Evolutionary conservation across 64 coral and sea anemone genomes (phyloP), one percentile per base, ranked within the genome.

Genomic region (Hydrozoanthus tunicans): DNA sequence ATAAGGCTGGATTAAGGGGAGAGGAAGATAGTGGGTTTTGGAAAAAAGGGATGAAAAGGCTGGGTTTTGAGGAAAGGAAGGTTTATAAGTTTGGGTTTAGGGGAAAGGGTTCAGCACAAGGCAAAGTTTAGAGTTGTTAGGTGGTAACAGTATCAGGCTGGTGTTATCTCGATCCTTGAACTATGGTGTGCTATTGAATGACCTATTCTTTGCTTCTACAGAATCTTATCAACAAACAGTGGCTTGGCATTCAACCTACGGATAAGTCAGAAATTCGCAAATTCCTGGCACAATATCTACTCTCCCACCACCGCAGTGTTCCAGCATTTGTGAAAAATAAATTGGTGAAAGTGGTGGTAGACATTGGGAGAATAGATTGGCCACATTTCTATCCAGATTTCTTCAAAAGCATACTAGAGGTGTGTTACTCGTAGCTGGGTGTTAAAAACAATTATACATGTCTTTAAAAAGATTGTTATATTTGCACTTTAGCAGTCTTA

Each of bases 211-310:
- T 3, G 9, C 0, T 43, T 64, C 73, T 89, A 13, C 64, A 98
- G 96, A 98, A 98, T 76, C 81, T 98, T 15, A 98, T 98, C 51
- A 94, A 94, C 93, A 98, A 98, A 56, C 96, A 98, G 53, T 98
- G 96, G 96, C 92, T 98, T 73, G 96, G 96, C 51, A 81, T 92
- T 70, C 93, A 90, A 77, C 90, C 96, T 76, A 64, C 62, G 61
- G 96, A 98, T 73, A 98, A 94, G 73, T 90, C 93, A 60, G 93
- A 98, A 73, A 92, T 98, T 20, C 93, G 96, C 12, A 81, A 90
- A 51, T 98, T 98, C 81, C 93, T 98, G 6, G 85, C 90, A 70
- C 93, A 98, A 81, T 98, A 98, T 79, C 82, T 98, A n/a, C 62
- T 98, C 53, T 85, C 96, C 3, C 93, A 93, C 23, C 93, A 98